Percentiles rank a stretch among this genome's conserved stretches.
Conservation (phyloP, 2,888 invertebrate species). For the Drosophila sordidula region DNA sequence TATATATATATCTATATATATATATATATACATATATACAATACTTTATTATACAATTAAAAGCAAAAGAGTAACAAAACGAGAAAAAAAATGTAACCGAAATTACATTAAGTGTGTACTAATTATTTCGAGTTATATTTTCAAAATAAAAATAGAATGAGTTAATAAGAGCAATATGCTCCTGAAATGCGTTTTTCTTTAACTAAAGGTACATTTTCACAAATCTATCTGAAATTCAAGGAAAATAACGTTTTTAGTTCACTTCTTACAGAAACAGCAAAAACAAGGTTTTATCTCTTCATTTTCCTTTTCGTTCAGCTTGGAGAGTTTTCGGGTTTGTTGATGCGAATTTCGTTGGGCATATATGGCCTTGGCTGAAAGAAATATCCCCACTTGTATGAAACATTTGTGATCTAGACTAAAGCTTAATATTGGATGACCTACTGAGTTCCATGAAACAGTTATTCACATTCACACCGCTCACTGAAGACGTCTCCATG, state of each 20-base stretch:
- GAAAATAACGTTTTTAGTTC: neutral
- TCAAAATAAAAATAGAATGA: conserved; percentile 73
- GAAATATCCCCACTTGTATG: neutral
- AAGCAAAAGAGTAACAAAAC: conserved; percentile 37
- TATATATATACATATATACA: conserved; percentile 53
- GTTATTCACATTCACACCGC: conserved; percentile 4
- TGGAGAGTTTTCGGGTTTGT: neutral
- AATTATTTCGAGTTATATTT: conserved; percentile 62
- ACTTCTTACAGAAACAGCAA: neutral
- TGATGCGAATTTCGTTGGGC: neutral
- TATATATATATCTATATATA: conserved; percentile 13
- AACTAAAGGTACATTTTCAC: conserved; percentile 8
- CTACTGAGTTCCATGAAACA: conserved; percentile 42
- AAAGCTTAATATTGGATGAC: neutral
- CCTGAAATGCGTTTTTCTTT: neutral
- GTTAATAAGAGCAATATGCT: conserved; percentile 42
- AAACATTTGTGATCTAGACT: too few relatives aligned
- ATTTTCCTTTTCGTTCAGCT: neutral
- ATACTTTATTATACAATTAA: conserved; percentile 64
- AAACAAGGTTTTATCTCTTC: accelerated
- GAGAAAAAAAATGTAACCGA: conserved; percentile 48
- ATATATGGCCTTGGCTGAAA: conserved; percentile 19
- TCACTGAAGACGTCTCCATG: conserved; percentile 36
- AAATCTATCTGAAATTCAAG: neutral
- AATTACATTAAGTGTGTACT: conserved; percentile 48